Evolutionary conservation across 2,113 vertebrate species (phyloP).

Genomic region (Lampris megalopsis): DNA sequence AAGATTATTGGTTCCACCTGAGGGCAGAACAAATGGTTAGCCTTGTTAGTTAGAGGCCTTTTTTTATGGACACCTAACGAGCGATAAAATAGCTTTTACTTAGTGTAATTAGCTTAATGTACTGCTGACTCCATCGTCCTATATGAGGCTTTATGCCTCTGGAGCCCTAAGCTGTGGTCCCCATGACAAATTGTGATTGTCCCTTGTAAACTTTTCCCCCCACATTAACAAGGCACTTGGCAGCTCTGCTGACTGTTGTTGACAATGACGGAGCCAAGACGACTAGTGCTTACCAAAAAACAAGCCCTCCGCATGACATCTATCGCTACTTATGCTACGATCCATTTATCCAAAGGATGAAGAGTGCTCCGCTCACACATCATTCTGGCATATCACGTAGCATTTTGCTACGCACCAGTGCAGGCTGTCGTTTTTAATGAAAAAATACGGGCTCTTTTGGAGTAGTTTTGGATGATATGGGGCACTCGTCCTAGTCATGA

Average conservation of each 20-base stretch:
- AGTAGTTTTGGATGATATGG: not conserved
- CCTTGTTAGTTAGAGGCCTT: too few species aligned
- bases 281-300: not conserved
- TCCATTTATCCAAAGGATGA: not conserved
- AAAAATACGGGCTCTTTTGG: not conserved
- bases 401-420: not conserved
- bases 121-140: too few species aligned
- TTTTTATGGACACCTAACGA: too few species aligned
- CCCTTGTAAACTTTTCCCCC: not conserved
- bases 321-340: not conserved
- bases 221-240: too few species aligned
- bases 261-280: not conserved
- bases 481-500: not conserved
- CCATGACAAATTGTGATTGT: too few species aligned
- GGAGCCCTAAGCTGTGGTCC: too few species aligned
- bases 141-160: too few species aligned
- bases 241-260: not conserved
- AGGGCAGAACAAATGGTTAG: slow-evolving; percentile 1
- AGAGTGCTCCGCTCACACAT: not conserved
- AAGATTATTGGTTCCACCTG: slow-evolving; percentile 18
- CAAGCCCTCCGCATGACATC: not conserved
- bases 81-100: too few species aligned
- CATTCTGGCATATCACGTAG: not conserved
- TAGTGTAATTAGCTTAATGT: too few species aligned
- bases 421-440: not conserved